These are phyloP conservation scores for Sebastes matsubarae DNA, from an alignment of 2,797 vertebrate genomes.

Conservation along the genomic window DNA sequence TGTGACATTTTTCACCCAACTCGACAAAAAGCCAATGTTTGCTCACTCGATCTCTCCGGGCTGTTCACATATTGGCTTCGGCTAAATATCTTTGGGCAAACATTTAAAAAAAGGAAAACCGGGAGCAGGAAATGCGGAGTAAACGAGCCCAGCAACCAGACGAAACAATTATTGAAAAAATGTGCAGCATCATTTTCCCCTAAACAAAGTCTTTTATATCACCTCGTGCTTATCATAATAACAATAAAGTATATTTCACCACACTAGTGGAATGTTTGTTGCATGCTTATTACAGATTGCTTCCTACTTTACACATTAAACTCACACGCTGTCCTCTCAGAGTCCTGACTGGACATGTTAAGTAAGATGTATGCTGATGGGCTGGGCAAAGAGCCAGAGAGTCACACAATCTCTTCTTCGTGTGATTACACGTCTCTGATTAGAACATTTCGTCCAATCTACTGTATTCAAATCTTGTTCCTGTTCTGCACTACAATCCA, in stretches of 20 bases:
- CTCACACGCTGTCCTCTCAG: neutral
- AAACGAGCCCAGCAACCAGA: neutral
- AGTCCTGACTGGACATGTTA: neutral
- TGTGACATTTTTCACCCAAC: neutral
- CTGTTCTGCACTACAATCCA: neutral
- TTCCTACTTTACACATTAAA: neutral
- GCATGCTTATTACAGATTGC: neutral
- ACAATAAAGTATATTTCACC: neutral
- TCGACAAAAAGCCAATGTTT: neutral
- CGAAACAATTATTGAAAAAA: slow-evolving; percentile 4
- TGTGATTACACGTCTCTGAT: neutral
- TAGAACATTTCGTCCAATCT: neutral
- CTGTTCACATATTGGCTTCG: neutral
- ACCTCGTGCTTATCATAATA: neutral
- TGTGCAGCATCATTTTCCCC: neutral
- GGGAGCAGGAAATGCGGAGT: neutral
- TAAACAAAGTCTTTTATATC: neutral
- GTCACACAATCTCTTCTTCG: neutral
- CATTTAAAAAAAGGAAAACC: neutral
- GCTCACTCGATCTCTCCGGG: neutral
- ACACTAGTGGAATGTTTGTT: neutral
- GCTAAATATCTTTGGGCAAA: slow-evolving; percentile 6
- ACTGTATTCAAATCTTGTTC: neutral
- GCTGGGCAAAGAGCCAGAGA: neutral
- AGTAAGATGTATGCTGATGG: neutral